Evolutionary conservation across 1,140 invertebrate species (phyloP), one percentile per base, ranked within the genome.

Genomic region (Ceratosolen solmsi): DNA sequence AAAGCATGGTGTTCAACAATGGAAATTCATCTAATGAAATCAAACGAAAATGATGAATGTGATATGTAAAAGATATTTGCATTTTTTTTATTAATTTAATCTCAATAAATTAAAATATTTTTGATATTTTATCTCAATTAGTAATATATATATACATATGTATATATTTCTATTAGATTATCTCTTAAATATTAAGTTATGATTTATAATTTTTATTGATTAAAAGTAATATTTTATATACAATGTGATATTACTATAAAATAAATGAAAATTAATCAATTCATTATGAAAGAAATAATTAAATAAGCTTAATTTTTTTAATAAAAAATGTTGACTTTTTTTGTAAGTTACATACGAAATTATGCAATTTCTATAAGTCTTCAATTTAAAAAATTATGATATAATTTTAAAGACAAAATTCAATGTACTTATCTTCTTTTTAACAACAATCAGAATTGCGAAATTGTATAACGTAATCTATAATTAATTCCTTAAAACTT

Each of bases 1-100:
- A 93, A 95, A 87, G 94, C 95, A n/a, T 94, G 94, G 27, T 93
- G 92, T 86, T 89, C 92, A 54, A 92, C 92, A 2, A 95, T 95
- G 93, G 92, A 94, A 86, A 88, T 94, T 58, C 89, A 91, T 87
- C 86, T 93, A 63, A 78, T 76, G 30, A 89, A 88, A 78, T 77
- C 89, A 74, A 89, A 77, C 68, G 85, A 86, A 63, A 83, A 80
- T 60, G 36, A 81, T 58, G 84, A 76, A 46, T 76, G 20, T 71
- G 46, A 74, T 38, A 78, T 65, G 33, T 56, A 56, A 70, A 36
- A 70, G 22, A 54, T 70, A 56, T 41, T 70, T 27, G 0, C 38
- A 15, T 17, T 11, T 4, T 22, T 22, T 22, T 68, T 68, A 68
- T 38, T 38, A 9, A n/a, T 30, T 63, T 38, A n/a, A 63, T 33